Base-by-base conservation (phyloP, 35 echinoderm and acorn worm species). In the Acanthaster planci region DNA sequence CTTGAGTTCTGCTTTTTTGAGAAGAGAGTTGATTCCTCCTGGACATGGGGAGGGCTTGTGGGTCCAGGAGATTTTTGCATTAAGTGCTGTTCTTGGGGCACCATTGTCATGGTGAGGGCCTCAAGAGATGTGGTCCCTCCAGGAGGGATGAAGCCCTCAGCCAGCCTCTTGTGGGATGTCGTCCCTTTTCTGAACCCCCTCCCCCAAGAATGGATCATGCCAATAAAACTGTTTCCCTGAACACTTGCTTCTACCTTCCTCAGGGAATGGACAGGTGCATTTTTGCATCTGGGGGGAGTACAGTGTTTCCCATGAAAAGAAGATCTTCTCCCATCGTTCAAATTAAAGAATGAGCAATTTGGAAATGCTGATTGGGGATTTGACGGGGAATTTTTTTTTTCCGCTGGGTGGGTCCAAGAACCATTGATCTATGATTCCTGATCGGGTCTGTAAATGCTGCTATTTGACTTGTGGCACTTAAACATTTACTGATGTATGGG, bases 201-300 rank as follows among this genome's bases (percentile, higher is more conserved):
- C 64, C 64, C 23, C 14, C 64, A 72, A 72, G 64, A 72, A 72
- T 72, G 64, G 64, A 72, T 72, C 29, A 34, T 21, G 64, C 64
- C 64, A 26, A 72, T 19, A 72, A 34, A 72, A n/a, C n/a, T n/a
- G n/a, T n/a, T n/a, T n/a, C n/a, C n/a, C 64, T 72, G 26, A 1
- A 14, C 64, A 35, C n/a, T 21, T 14, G 22, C 2, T 72, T 35
- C 21, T 10, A 26, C 15, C 14, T 26, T 72, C 23, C 26, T 26
- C 18, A 21, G 23, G 2, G 26, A 72, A 10, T 72, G 64, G 64
- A 72, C 64, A 19, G 30, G 30, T 31, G 64, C 34, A 72, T 72
- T 72, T 72, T 19, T 72, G 30, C 30, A 0, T 14, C 23, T 26
- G 64, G 57, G 64, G 64, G 34, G 64, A 31, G 64, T 68, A 26